Conservation (phyloP, 2,113 vertebrate species). For the Tragelaphus buxtoni region DNA sequence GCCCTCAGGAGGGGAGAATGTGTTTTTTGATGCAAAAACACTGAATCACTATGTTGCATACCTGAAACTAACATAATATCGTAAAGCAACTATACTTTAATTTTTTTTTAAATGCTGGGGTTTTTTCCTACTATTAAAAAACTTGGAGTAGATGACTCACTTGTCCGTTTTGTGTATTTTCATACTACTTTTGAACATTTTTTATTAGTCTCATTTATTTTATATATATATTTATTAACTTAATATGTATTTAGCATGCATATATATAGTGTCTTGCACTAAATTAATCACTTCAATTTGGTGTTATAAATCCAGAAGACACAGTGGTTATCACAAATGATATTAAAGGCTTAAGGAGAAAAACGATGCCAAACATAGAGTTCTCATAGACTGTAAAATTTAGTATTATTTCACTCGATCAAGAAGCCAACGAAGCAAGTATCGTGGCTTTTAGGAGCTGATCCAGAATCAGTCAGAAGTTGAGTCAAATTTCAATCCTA, state of each 20-base stretch:
- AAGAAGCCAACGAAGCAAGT: not conserved
- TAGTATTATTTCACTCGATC: not conserved
- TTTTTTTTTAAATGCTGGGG: not conserved
- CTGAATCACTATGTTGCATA: not conserved
- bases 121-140: not conserved
- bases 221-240: not conserved
- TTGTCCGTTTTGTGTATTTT: not conserved
- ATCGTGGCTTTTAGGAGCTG: not conserved
- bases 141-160: not conserved
- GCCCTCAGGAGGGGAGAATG: not conserved
- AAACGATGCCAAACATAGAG: not conserved
- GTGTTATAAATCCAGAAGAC: not conserved
- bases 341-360: not conserved
- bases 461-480: not conserved
- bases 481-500: not conserved
- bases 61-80: not conserved
- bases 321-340: not conserved
- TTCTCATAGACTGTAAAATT: not conserved
- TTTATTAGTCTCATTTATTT: not conserved
- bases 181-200: not conserved
- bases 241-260: not conserved
- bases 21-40: not conserved
- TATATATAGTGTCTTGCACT: not conserved
- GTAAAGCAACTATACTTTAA: not conserved
- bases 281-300: not conserved